Percentiles rank a stretch among this genome's conserved stretches.
phyloP scores from a whole-genome alignment of 2,888 invertebrate genomes.

The Nematopogon swammerdamellus region DNA sequence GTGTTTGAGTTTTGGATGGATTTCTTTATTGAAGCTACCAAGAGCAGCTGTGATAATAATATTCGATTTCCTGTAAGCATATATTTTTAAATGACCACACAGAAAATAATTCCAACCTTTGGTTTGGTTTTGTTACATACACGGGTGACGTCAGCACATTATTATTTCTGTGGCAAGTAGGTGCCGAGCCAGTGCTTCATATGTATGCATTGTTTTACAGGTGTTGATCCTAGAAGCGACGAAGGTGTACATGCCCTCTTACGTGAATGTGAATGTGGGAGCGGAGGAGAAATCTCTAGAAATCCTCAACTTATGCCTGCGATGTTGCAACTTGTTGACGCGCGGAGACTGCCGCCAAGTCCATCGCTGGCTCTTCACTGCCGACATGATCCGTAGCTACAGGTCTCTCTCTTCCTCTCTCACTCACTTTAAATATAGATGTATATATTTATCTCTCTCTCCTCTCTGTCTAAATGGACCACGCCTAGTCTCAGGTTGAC shows the following conservation, averaged over 20 bases:
- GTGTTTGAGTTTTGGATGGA: conserved; percentile 98
- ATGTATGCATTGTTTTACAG: too few relatives aligned
- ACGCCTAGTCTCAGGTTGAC: conserved; percentile 71
- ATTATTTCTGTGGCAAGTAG: too few relatives aligned
- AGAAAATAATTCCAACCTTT: too few relatives aligned
- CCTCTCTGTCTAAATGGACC: too few relatives aligned
- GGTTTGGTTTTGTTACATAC: too few relatives aligned
- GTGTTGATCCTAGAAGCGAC: conserved; percentile 86
- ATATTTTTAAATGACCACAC: too few relatives aligned
- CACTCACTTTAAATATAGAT: too few relatives aligned
- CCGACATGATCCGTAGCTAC: conserved; percentile 84
- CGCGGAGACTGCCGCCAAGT: conserved; percentile 77
- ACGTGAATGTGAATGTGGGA: conserved; percentile 91
- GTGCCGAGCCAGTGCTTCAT: too few relatives aligned
- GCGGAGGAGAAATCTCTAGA: conserved; percentile 91
- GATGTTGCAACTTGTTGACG: conserved; percentile 53
- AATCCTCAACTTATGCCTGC: conserved; percentile 81
- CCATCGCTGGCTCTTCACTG: conserved; percentile 92
- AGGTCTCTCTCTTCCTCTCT: conserved; percentile 50
- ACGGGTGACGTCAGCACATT: too few relatives aligned
- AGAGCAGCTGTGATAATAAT: conserved; percentile 71
- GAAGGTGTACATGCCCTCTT: conserved; percentile 92
- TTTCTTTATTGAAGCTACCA: conserved; percentile 93
- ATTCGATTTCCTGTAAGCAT: conserved; percentile 88
- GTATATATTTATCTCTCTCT: too few relatives aligned